Evolutionary conservation across 2,797 vertebrate genomes (phyloP), one percentile per base, ranked within the genome.

Genomic region (Heliangelus exortis): DNA sequence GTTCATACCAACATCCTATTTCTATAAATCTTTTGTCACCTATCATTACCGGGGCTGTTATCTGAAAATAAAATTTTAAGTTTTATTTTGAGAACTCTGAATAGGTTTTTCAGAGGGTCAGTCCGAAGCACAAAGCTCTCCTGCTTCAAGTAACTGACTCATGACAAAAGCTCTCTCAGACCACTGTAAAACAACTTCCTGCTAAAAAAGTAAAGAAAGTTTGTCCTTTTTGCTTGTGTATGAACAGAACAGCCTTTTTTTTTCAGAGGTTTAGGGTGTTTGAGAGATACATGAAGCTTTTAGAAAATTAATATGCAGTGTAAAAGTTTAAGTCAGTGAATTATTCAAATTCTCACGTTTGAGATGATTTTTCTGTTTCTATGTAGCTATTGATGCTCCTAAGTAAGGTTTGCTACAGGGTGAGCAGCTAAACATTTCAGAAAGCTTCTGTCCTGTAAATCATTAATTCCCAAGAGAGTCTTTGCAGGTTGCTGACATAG

Each of bases 401-500:
- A 77, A 90, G 57, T n/a, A 66, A 88, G 54, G 71, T 39, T 89
- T 34, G 57, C 83, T 90, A 36, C 57, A 83, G 81, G 65, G 65
- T 75, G 39, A 54, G 36, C 19, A 79, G 63, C 87, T 85, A 86
- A 77, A 28, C 33, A 25, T 51, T 31, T 88, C 65, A 90, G 87
- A 87, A 91, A 80, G 62, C 74, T 91, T 61, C 90, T 92, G 66
- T 78, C 75, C 85, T 58, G 67, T 82, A 94, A 86, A 90, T 66
- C 85, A 89, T 79, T 91, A 83, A 62, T 31, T 94, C 67, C 81
- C 58, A 92, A 86, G 84, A 92, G 5, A 84, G 86, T 73, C 91
- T 63, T 41, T 67, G 79, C 94, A 95, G 91, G 91, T 53, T 80
- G 91, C 91, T 96, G 90, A 96, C 90, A 72, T 1, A 93, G 94